These are phyloP conservation scores for Meloidogyne chitwoodi DNA, from an alignment of 1,140 invertebrate genomes.

Conservation along the genomic window DNA sequence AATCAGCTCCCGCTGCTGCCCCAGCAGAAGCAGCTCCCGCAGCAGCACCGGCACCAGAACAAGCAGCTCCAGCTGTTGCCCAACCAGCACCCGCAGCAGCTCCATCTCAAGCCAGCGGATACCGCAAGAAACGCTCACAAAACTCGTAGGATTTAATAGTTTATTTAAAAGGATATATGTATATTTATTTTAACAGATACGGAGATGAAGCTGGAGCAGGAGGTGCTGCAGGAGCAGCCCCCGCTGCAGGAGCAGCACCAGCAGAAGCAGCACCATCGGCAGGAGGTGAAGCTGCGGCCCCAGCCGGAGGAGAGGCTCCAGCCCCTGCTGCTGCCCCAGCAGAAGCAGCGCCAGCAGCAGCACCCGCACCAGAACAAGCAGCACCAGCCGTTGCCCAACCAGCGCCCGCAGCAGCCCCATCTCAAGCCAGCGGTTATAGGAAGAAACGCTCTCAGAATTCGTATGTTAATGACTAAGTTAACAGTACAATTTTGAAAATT, in stretches of 20 bases:
- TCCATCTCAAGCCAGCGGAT: not conserved
- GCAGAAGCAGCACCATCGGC: not conserved
- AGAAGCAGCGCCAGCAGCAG: no score
- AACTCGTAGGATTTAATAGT: not conserved
- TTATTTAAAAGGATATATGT: no score
- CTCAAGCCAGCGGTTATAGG: not conserved
- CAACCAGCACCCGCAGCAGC: not conserved
- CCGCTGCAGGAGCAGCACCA: slow-evolving; percentile 6
- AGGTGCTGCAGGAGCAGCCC: not conserved
- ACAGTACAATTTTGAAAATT: no score
- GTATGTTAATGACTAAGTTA: no score
- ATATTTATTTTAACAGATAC: no score
- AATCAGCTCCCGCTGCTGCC: not conserved
- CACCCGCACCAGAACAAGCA: no score
- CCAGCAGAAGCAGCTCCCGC: not conserved
- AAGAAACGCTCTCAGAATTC: slow-evolving; percentile 1
- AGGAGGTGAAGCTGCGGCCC: not conserved
- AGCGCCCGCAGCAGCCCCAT: not conserved
- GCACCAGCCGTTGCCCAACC: no score
- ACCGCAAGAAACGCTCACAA: slow-evolving; percentile 9
- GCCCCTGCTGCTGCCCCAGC: no score
- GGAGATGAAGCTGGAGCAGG: slow-evolving; percentile 11
- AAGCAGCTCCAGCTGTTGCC: slow-evolving; percentile 1
- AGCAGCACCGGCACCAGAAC: slow-evolving; percentile 9
- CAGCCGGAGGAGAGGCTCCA: not conserved